These are phyloP conservation scores for Alethe castanea DNA, from an alignment of 2,113 vertebrate genomes.

Conservation along the genomic window DNA sequence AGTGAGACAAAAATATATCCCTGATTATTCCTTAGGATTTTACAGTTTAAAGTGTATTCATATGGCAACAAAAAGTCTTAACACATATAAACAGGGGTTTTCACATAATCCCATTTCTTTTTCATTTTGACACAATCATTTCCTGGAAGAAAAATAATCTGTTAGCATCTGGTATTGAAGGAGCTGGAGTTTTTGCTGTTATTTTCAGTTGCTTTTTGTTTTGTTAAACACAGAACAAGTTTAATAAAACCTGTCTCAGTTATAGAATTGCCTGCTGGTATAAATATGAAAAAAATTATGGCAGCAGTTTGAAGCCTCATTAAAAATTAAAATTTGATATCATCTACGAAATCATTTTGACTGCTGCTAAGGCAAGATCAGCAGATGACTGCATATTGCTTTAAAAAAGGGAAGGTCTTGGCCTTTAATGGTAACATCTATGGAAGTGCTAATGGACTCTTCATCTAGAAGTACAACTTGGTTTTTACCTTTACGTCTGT, in stretches of 20 bases:
- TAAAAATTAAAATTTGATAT: slow-evolving; percentile 39
- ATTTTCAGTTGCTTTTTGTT: not conserved
- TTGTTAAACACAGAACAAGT: slow-evolving; percentile 32
- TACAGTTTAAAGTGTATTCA: not conserved
- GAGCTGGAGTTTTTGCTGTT: not conserved
- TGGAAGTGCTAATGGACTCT: not conserved
- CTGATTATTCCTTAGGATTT: not conserved
- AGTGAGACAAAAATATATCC: not conserved
- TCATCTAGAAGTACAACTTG: not conserved
- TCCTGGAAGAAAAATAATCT: slow-evolving; percentile 4
- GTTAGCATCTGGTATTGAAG: not conserved
- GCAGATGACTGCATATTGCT: not conserved
- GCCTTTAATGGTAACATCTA: not conserved
- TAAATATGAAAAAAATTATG: slow-evolving; percentile 25
- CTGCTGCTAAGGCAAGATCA: not conserved
- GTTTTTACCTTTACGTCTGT: not conserved
- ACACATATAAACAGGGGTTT: not conserved
- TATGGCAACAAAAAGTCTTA: not conserved
- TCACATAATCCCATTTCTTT: not conserved
- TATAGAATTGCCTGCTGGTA: not conserved
- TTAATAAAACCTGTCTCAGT: slow-evolving; percentile 8
- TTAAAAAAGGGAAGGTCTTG: not conserved
- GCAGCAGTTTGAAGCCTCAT: not conserved
- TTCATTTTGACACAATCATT: not conserved
- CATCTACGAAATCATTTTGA: not conserved